phyloP scores from a whole-genome alignment of 2,797 vertebrate genomes.

The Anguilla obscura region DNA sequence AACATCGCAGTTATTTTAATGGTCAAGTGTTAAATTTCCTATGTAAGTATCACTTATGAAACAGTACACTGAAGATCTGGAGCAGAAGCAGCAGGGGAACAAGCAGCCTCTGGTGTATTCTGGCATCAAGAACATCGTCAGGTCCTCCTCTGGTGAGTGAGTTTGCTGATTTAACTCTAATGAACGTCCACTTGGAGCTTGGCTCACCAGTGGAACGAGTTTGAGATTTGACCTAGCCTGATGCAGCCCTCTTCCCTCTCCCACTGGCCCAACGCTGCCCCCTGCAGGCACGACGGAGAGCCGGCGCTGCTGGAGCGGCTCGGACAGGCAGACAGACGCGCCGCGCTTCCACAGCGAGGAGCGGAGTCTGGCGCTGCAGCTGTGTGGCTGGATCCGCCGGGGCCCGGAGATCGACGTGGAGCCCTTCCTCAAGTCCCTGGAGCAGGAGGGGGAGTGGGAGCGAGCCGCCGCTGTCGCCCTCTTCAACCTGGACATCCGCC shows the following conservation, averaged over 20 bases:
- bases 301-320: constrained; percentile 86
- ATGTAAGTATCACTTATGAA: constrained; percentile 94
- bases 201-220: neutral
- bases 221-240: neutral
- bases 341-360: constrained; percentile 89
- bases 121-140: constrained; percentile 95
- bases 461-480: constrained; percentile 92
- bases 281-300: constrained; percentile 84
- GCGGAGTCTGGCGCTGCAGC: constrained; percentile 87
- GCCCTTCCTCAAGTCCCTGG: constrained; percentile 86
- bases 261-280: neutral
- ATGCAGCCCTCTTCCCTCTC: neutral
- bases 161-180: neutral
- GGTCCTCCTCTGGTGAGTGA: constrained; percentile 88
- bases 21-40: constrained; percentile 74
- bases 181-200: neutral
- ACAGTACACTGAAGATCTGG: constrained; percentile 91
- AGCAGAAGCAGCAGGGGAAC: constrained; percentile 89
- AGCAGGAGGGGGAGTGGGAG: constrained; percentile 94
- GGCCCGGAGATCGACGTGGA: constrained; percentile 87
- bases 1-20: constrained; percentile 1
- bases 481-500: constrained; percentile 94
- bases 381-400: constrained; percentile 94
- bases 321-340: constrained; percentile 85
- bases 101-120: constrained; percentile 90